Evolutionary conservation across 1,140 invertebrate genomes (phyloP), one percentile per base, ranked within the genome.

Genomic region (Leptinotarsa undecemlineata): DNA sequence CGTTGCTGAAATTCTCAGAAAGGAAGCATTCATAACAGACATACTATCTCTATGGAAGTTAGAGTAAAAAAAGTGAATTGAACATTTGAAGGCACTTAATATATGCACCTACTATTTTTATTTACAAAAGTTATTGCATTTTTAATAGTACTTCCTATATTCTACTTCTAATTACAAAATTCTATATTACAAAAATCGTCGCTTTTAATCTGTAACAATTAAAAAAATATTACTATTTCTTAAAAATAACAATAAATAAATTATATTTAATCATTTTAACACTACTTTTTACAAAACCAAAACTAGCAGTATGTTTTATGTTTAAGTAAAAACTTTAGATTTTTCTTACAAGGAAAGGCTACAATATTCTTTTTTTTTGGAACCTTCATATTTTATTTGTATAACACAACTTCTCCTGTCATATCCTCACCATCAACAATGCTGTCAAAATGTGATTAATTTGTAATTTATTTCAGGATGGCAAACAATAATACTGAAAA

Each of bases 181-280:
- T 57, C 47, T 70, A 70, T 70, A 48, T 57, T 70, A 70, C 68
- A 70, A 72, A 72, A 72, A 64, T 72, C 61, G 62, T 64, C 47
- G 62, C 42, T 42, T 64, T 47, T 64, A 42, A 72, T 33, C 26
- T 64, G 42, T 72, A 64, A 64, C 62, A 72, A 64, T 72, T 64
- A 72, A 64, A 64, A 64, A 72, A 72, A 64, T 64, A 72, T 72
- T 72, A 72, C 71, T 63, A 63, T 72, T 64, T 72, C 71, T 64
- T 64, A 64, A 64, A 72, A 72, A 72, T 72, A 72, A 72, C 71
- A 72, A 72, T 72, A 72, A 72, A 72, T 72, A 72, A 72, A 72
- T 72, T 72, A 72, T 64, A 63, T 72, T 63, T 61, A 72, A 61
- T 48, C 33, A n/a, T 71, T 69, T 47, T 64, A 72, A 72, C 62